A percentile compares a stretch with the other conserved stretches of the same genome.
These are phyloP conservation scores for Oreochromis niloticus DNA, from an alignment of 2,113 vertebrate genomes.

Conservation along the genomic window DNA sequence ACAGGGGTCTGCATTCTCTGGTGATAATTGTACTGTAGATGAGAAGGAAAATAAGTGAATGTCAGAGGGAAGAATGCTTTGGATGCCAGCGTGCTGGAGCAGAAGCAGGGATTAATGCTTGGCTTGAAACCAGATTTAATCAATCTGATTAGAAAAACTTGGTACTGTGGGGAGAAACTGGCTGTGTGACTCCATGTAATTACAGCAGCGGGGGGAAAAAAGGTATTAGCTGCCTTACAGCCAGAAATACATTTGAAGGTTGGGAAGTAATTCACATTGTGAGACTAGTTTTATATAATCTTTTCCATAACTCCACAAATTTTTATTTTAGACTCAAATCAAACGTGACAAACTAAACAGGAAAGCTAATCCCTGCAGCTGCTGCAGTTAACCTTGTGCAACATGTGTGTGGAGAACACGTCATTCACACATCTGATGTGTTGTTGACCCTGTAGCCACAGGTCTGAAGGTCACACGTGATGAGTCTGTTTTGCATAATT, in stretches of 20 bases:
- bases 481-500: neutral
- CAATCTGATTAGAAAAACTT: neutral
- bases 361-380: neutral
- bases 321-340: neutral
- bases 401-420: neutral
- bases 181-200: neutral
- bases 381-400: neutral
- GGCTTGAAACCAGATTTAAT: neutral
- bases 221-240: neutral
- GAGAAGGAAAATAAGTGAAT: neutral
- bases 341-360: neutral
- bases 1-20: conserved; percentile 15
- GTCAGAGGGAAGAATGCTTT: neutral
- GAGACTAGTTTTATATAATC: neutral
- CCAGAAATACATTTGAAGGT: neutral
- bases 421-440: conserved; percentile 30
- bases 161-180: neutral
- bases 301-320: neutral
- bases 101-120: neutral
- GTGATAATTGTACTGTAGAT: conserved; percentile 12
- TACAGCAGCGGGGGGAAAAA: neutral
- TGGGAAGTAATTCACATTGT: neutral
- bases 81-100: neutral
- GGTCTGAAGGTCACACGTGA: neutral
- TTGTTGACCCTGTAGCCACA: neutral